Percentiles rank a stretch among this genome's conserved stretches.
phyloP scores from a whole-genome alignment of 1,140 invertebrate species.

The Neodiprion pinetum region DNA sequence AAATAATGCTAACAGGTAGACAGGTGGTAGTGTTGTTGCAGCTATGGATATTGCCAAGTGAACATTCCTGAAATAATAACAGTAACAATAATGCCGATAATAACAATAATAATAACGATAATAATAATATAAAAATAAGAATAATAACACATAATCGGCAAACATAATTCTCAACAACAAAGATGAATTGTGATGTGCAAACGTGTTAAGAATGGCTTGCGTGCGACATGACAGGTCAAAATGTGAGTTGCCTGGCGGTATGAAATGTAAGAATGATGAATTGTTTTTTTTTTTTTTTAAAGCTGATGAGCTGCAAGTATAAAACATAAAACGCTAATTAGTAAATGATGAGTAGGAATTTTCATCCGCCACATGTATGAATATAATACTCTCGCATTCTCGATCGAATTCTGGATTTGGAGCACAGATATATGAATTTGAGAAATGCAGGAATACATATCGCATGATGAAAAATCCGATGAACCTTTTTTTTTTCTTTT shows the following conservation, averaged over 20 bases:
- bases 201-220: background rate
- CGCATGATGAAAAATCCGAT: no score
- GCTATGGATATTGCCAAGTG: slow-evolving; percentile 16
- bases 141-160: background rate
- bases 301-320: slow-evolving; percentile 12
- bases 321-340: background rate
- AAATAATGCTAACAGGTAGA: slow-evolving; percentile 9
- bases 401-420: no score
- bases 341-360: background rate
- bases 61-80: slow-evolving; percentile 31
- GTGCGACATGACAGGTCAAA: slow-evolving; percentile 27
- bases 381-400: no score
- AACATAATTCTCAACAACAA: slow-evolving; percentile 2
- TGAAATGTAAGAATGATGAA: slow-evolving; percentile 8
- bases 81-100: slow-evolving; percentile 17
- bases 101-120: slow-evolving; percentile 18
- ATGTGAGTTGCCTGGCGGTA: slow-evolving; percentile 20
- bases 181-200: background rate
- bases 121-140: slow-evolving; percentile 2
- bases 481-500: background rate
- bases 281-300: slow-evolving; percentile 7
- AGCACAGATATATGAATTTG: no score
- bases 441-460: no score
- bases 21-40: slow-evolving; percentile 18
- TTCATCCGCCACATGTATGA: background rate